A percentile compares a stretch with the other conserved stretches of the same genome.
phyloP scores from a whole-genome alignment of 2,797 vertebrate genomes.

The Lacerta bilineata region DNA sequence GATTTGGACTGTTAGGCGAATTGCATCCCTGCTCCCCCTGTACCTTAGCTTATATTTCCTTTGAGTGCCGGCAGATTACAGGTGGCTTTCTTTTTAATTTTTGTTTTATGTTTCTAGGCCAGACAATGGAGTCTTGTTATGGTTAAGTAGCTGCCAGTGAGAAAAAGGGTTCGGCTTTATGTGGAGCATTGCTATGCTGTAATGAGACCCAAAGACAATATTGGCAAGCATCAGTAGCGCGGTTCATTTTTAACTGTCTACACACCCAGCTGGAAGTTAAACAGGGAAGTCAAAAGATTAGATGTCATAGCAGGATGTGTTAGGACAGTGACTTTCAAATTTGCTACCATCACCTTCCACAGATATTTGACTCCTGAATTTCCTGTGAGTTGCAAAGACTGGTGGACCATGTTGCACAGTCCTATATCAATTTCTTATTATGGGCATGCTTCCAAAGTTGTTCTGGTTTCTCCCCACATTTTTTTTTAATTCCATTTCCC shows the following conservation, averaged over 20 bases:
- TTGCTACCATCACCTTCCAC: no score
- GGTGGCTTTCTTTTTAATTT: not conserved
- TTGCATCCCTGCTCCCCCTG: not conserved
- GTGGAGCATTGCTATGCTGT: not conserved
- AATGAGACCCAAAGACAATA: not conserved
- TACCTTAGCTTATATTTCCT: constrained; percentile 16
- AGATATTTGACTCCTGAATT: not conserved
- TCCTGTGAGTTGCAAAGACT: not conserved
- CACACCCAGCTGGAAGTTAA: not conserved
- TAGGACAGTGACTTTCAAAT: not conserved
- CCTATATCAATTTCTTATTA: constrained; percentile 3
- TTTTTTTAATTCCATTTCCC: not conserved
- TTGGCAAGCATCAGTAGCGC: not conserved
- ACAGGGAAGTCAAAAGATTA: not conserved
- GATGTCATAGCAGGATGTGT: not conserved
- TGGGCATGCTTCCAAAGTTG: not conserved
- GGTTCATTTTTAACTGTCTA: not conserved
- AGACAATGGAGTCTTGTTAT: constrained; percentile 1
- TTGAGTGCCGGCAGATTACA: not conserved
- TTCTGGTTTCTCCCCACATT: constrained; percentile 40
- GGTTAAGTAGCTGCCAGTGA: constrained; percentile 35
- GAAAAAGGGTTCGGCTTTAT: constrained; percentile 31
- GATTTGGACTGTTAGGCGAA: constrained; percentile 3
- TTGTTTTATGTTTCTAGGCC: not conserved
- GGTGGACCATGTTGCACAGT: not conserved